Evolutionary conservation across 92 coral and sea anemone species (phyloP), one percentile per base, ranked within the genome.

Genomic region (Plumapathes pennacea): DNA sequence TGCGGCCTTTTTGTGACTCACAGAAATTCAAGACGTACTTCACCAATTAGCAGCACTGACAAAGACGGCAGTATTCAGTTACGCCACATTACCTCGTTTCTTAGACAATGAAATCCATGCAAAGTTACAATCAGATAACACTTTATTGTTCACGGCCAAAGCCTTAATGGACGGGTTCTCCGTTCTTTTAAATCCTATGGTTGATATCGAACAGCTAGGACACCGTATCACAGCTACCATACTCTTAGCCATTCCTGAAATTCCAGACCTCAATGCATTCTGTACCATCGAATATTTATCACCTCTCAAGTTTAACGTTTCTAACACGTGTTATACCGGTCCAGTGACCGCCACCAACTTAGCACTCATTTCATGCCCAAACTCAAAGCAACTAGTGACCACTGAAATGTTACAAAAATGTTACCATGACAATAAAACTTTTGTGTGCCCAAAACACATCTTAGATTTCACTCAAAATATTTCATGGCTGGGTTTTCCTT

Each of bases 91-190:
- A 23, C 84, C 77, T 1, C 17, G 56, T 1, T 66, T 57, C 14
- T 38, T 67, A 7, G 28, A 61, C 3, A 37, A 65, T 6, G 71
- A 77, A 30, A 25, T 77, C 22, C 11, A 39, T 1, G 30, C 32
- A 1, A 34, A 28, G 25, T 38, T 77, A 1, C 23, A 46, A 2
- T 37, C 45, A 9, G 72, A 69, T 11, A 13, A 22, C 0, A 6
- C 60, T 9, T 39, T 68, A 59, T 19, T 17, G 5, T 36, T 51
- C 15, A 69, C 84, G 2, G 13, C 60, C 10, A 31, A 51, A 36
- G 80, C 72, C 0, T 34, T 73, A 18, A 32, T 52, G 19, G 57
- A 73, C 23, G 80, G 80, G 31, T 62, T 73, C 22, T 56, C 80
- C 17, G 39, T 73, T 14, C 44, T 73, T 15, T 42, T 63, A 4